Evolutionary conservation across 2,113 vertebrate genomes (phyloP).

Genomic region (Pyrgilauda ruficollis): DNA sequence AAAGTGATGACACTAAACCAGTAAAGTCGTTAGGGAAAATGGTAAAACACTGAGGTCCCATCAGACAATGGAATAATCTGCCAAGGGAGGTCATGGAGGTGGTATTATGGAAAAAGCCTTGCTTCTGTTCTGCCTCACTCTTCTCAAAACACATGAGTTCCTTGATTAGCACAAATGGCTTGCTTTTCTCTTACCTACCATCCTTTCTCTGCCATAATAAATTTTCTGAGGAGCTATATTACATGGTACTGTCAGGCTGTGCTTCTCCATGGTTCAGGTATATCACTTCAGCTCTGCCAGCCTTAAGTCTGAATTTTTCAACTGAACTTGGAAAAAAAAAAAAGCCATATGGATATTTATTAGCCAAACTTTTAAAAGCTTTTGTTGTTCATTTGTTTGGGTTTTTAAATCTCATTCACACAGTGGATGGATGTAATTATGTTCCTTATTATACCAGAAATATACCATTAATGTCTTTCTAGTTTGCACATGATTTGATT

Average conservation of each 20-base stretch:
- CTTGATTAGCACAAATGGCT: neutral
- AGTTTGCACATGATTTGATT: neutral
- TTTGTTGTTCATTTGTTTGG: neutral
- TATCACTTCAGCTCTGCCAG: neutral
- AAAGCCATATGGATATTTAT: neutral
- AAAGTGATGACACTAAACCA: neutral
- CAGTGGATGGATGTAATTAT: neutral
- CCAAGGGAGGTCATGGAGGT: slow-evolving; percentile 23
- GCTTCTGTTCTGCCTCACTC: neutral
- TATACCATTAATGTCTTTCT: neutral
- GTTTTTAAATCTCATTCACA: neutral
- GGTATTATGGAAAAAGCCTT: neutral
- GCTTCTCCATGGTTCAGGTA: neutral
- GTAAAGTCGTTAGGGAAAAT: neutral
- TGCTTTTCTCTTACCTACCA: neutral
- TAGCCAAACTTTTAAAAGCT: neutral
- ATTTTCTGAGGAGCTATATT: neutral
- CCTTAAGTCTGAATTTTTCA: neutral
- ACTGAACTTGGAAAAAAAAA: neutral
- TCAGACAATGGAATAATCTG: slow-evolving; percentile 43
- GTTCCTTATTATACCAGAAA: neutral
- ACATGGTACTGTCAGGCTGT: neutral
- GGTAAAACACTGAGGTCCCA: slow-evolving; percentile 49
- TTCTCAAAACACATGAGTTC: fast-evolving
- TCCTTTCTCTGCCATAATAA: neutral